These are phyloP conservation scores for Takifugu ocellatus DNA, from an alignment of 2,797 vertebrate species.

Conservation along the genomic window DNA sequence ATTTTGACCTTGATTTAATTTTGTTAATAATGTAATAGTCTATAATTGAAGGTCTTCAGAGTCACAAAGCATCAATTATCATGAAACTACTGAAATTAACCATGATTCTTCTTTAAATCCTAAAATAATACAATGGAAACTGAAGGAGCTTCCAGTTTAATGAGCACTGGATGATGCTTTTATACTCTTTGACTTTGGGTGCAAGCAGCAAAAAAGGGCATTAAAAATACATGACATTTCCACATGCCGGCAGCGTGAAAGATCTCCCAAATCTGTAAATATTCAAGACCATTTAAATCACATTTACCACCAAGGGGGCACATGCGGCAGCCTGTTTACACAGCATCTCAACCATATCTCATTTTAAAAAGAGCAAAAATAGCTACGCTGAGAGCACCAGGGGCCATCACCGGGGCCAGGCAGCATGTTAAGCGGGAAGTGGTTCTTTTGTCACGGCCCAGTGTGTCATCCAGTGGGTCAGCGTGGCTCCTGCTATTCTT, in stretches of 20 bases:
- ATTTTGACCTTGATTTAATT: neutral
- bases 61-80: neutral
- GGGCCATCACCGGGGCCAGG: slow-evolving; percentile 46
- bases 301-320: slow-evolving; percentile 14
- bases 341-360: slow-evolving; percentile 8
- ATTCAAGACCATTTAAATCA: slow-evolving; percentile 18
- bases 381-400: slow-evolving; percentile 28
- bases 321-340: slow-evolving; percentile 4
- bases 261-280: slow-evolving; percentile 13
- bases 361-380: slow-evolving; percentile 9
- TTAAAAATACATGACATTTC: slow-evolving; percentile 38
- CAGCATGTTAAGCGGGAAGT: slow-evolving; percentile 52
- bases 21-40: slow-evolving; percentile 5
- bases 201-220: slow-evolving; percentile 17
- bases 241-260: slow-evolving; percentile 10
- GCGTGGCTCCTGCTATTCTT: slow-evolving; percentile 61
- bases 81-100: neutral
- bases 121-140: slow-evolving; percentile 4
- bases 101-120: neutral
- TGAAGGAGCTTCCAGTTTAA: slow-evolving; percentile 15
- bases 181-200: slow-evolving; percentile 8
- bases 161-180: slow-evolving; percentile 22
- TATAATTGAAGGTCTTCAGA: neutral
- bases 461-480: slow-evolving; percentile 61
- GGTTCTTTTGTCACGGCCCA: slow-evolving; percentile 63